Conservation (phyloP, 2,113 vertebrate genomes). For the Garra rufa region DNA sequence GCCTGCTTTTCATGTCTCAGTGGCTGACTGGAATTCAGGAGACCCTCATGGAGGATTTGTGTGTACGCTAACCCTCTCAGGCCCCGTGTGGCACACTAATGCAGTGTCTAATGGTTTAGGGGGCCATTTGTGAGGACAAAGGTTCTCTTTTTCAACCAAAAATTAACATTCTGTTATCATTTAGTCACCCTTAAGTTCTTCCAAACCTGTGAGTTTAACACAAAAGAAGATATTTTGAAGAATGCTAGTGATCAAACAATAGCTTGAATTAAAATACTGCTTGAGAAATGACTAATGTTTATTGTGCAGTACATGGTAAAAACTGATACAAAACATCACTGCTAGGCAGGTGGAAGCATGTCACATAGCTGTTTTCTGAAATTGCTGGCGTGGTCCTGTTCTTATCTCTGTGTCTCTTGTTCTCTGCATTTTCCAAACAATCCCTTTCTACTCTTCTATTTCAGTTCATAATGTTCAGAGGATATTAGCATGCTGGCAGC, state of each 20-base stretch:
- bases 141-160: neutral
- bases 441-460: neutral
- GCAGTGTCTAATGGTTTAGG: neutral
- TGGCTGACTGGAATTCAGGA: constrained; percentile 28
- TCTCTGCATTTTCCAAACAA: neutral
- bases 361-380: constrained; percentile 8
- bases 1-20: constrained; percentile 33
- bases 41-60: constrained; percentile 5
- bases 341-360: neutral
- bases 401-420: neutral
- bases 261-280: too few species aligned
- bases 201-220: neutral
- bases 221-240: neutral
- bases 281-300: too few species aligned
- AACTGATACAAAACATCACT: neutral
- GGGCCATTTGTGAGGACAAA: neutral
- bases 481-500: neutral
- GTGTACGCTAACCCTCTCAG: neutral
- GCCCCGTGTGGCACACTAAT: neutral
- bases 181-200: neutral
- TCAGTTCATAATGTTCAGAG: neutral
- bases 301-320: too few species aligned
- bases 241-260: too few species aligned
- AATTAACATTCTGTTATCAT: neutral
- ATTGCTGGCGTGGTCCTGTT: constrained; percentile 1